These are phyloP conservation scores for Heliconius hortense DNA, from an alignment of 2,888 invertebrate genomes.

Conservation along the genomic window DNA sequence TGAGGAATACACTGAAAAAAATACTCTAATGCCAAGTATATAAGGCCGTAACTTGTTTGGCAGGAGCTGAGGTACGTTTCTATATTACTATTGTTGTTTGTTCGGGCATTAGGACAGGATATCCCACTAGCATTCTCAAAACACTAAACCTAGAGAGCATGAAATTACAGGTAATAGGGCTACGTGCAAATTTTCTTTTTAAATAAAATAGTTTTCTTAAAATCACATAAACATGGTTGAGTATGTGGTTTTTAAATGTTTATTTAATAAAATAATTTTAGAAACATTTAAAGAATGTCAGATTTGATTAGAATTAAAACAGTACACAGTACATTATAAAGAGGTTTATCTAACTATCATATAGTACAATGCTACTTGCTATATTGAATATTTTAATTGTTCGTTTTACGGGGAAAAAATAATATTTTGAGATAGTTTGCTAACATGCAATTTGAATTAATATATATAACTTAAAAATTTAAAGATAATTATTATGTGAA, in stretches of 20 bases:
- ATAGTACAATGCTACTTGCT: neutral
- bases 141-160: constrained; percentile 77
- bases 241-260: neutral
- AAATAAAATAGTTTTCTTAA: neutral
- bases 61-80: constrained; percentile 47
- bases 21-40: constrained; percentile 81
- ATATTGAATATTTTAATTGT: neutral
- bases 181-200: constrained; percentile 36
- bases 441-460: neutral
- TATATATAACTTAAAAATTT: too few relatives aligned
- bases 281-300: too few relatives aligned
- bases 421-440: neutral
- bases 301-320: too few relatives aligned
- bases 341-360: too few relatives aligned
- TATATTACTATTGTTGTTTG: constrained; percentile 41
- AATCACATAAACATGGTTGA: constrained; percentile 1
- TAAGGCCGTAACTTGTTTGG: constrained; percentile 75
- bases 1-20: constrained; percentile 82
- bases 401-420: neutral
- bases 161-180: constrained; percentile 65
- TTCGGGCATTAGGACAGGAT: constrained; percentile 55
- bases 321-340: too few relatives aligned
- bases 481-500: neutral
- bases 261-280: too few relatives aligned
- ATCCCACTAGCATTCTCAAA: constrained; percentile 80